Percentiles rank a stretch among this genome's conserved stretches.
These are phyloP conservation scores for Salvator merianae DNA, from an alignment of 2,113 vertebrate species.

Conservation along the genomic window DNA sequence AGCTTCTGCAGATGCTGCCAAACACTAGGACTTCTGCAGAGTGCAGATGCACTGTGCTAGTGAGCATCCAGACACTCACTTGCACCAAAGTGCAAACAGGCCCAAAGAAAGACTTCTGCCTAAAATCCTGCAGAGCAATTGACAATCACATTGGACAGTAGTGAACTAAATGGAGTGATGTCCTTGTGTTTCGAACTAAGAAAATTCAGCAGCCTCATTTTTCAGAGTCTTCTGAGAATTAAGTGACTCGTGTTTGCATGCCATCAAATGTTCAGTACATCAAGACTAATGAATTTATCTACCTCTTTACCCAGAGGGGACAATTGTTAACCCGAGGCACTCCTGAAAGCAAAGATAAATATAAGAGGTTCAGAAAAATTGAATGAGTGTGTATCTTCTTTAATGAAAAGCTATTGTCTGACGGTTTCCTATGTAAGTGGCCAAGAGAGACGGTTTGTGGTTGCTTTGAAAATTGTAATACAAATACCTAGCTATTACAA, in stretches of 20 bases:
- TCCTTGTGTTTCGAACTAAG: neutral
- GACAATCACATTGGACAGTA: too few relatives aligned
- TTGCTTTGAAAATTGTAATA: constrained; percentile 48
- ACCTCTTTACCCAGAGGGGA: accelerated
- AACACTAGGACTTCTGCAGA: too few relatives aligned
- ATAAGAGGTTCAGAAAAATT: accelerated
- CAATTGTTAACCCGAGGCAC: neutral
- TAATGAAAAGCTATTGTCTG: neutral
- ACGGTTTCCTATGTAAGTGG: neutral
- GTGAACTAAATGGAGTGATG: too few relatives aligned
- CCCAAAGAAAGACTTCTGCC: too few relatives aligned
- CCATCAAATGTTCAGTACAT: accelerated
- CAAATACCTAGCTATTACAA: constrained; percentile 41
- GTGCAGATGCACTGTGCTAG: too few relatives aligned
- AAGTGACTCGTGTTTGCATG: constrained; percentile 20
- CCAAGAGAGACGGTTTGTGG: constrained; percentile 25
- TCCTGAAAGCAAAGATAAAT: neutral
- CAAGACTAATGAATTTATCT: neutral
- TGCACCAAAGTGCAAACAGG: too few relatives aligned
- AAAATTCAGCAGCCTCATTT: neutral
- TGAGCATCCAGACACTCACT: too few relatives aligned
- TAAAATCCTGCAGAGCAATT: too few relatives aligned
- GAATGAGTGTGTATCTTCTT: accelerated
- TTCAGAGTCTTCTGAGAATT: neutral
- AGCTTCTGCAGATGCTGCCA: too few relatives aligned